phyloP scores from a whole-genome alignment of 2,113 vertebrate genomes.

The Chaetops frenatus region DNA sequence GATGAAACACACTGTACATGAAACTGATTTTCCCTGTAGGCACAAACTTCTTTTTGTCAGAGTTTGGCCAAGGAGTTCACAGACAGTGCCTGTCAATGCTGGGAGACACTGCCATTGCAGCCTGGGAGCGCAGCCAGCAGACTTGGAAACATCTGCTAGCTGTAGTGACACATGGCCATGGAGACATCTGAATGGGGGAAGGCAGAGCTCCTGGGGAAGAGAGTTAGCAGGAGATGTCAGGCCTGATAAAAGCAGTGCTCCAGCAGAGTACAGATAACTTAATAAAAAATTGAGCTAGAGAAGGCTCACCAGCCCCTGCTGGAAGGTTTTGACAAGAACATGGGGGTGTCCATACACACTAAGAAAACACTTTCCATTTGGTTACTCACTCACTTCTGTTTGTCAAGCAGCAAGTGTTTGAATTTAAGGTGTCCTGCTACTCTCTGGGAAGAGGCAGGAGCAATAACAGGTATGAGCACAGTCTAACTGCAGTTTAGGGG shows the following conservation, averaged over 20 bases:
- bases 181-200: not conserved
- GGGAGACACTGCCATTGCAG: slow-evolving; percentile 14
- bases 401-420: not conserved
- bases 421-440: not conserved
- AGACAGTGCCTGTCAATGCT: slow-evolving; percentile 49
- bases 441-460: not conserved
- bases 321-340: not conserved
- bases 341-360: not conserved
- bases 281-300: not conserved
- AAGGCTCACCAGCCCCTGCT: not conserved
- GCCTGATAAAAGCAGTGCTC: not conserved
- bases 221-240: not conserved
- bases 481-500: not conserved
- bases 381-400: not conserved
- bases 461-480: not conserved
- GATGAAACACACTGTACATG: slow-evolving; percentile 16
- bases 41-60: slow-evolving; percentile 36
- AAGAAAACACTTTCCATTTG: not conserved
- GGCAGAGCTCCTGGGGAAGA: not conserved
- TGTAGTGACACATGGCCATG: not conserved
- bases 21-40: slow-evolving; percentile 20
- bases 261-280: not conserved
- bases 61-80: slow-evolving; percentile 43
- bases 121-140: slow-evolving; percentile 54
- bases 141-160: slow-evolving; percentile 53